Conservation (phyloP, 2,888 invertebrate genomes). For the Eupithecia centaureata region DNA sequence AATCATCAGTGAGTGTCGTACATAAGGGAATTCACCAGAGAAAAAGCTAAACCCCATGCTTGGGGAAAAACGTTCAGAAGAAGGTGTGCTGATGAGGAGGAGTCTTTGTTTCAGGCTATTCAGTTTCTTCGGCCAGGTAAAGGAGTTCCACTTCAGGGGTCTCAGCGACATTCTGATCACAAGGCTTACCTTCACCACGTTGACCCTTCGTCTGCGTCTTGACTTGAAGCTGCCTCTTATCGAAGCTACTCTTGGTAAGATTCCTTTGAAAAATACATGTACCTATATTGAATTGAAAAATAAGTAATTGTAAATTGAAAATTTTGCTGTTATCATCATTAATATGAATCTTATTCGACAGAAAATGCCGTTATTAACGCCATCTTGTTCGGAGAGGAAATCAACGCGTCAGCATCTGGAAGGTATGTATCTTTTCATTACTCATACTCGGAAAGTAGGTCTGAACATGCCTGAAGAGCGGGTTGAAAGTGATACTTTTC, state of each 20-base stretch:
- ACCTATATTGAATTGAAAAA: no score
- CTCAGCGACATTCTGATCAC: constrained; percentile 65
- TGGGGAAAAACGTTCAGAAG: background rate
- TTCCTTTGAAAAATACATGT: no score
- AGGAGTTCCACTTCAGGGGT: constrained; percentile 51
- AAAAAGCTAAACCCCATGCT: no score
- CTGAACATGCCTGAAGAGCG: no score
- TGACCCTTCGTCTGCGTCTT: constrained; percentile 54
- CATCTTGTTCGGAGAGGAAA: constrained; percentile 36
- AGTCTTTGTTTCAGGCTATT: constrained; percentile 53
- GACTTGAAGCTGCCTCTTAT: constrained; percentile 59
- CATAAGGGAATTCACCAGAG: no score
- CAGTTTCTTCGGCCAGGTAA: constrained; percentile 41
- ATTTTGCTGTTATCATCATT: background rate
- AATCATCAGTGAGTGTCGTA: no score
- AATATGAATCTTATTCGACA: constrained; percentile 19
- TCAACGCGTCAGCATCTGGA: constrained; percentile 34
- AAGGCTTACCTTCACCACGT: constrained; percentile 48
- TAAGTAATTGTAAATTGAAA: no score
- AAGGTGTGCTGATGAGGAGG: background rate
- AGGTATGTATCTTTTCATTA: constrained; percentile 31
- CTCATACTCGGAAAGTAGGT: no score
- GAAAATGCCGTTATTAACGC: constrained; percentile 26
- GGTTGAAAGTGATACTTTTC: no score
- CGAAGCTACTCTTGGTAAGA: constrained; percentile 53